Evolutionary conservation across 1,140 invertebrate species (phyloP).

Genomic region (Drosophila pandora): DNA sequence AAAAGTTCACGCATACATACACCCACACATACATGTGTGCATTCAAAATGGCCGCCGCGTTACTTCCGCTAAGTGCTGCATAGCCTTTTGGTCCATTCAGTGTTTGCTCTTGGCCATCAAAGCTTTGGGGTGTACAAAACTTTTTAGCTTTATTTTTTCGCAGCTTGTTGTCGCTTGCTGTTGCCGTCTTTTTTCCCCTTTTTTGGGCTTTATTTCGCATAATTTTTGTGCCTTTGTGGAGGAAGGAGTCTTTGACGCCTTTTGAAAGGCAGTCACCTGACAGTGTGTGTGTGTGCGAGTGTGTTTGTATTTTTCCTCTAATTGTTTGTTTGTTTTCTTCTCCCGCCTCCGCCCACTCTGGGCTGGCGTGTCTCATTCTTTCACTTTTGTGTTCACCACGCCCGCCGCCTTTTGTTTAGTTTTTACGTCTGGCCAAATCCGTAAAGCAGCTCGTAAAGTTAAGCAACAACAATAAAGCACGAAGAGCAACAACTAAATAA

Average conservation of each 20-base stretch:
- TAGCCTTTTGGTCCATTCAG: conserved; percentile 45
- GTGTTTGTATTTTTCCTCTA: conserved; percentile 55
- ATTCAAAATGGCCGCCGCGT: conserved; percentile 47
- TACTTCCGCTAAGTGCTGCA: conserved; percentile 43
- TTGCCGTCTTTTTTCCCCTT: conserved; percentile 11
- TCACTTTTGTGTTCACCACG: not conserved
- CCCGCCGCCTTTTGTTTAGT: conserved; percentile 70
- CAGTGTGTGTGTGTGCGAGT: conserved; percentile 17
- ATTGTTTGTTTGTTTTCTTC: conserved; percentile 71
- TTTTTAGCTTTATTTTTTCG: conserved; percentile 28
- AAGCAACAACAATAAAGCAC: conserved; percentile 53
- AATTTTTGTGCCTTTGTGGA: conserved; percentile 62
- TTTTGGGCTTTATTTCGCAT: conserved; percentile 68
- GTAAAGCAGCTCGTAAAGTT: conserved; percentile 78
- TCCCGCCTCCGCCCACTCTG: conserved; percentile 8
- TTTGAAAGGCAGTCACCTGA: conserved; percentile 65
- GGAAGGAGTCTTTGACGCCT: conserved; percentile 62
- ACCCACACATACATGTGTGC: conserved; percentile 9
- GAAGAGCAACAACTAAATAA: conserved; percentile 77
- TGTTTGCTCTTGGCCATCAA: conserved; percentile 62
- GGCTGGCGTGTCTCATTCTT: not conserved
- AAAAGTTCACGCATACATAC: conserved; percentile 10
- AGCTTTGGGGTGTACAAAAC: conserved; percentile 43
- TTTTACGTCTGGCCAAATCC: conserved; percentile 77
- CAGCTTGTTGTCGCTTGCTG: conserved; percentile 27